A percentile compares a stretch with the other conserved stretches of the same genome.
phyloP scores from a whole-genome alignment of 2,113 vertebrate genomes.

The Ploceus nigricollis region DNA sequence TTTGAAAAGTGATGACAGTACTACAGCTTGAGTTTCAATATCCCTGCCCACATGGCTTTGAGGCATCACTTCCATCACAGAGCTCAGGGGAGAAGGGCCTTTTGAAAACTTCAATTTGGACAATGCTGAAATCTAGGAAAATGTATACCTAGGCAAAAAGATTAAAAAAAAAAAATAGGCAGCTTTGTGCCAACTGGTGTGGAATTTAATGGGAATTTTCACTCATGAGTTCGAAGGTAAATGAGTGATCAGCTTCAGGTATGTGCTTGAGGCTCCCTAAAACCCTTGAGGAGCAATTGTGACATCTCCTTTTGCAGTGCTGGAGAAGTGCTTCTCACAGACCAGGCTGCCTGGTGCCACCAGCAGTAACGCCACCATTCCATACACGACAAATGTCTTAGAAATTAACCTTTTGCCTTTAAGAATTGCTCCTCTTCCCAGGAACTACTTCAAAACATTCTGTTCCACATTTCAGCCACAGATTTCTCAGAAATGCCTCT shows the following conservation, averaged over 20 bases:
- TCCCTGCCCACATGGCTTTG: neutral
- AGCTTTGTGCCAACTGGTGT: neutral
- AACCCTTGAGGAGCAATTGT: neutral
- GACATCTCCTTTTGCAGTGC: neutral
- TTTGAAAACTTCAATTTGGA: neutral
- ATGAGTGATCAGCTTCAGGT: neutral
- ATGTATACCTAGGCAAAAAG: neutral
- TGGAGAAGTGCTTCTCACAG: neutral
- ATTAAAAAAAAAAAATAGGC: neutral
- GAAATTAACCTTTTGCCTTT: neutral
- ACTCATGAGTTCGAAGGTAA: neutral
- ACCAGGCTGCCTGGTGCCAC: neutral
- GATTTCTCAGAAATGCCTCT: constrained; percentile 15
- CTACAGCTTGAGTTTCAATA: neutral
- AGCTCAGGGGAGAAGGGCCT: neutral
- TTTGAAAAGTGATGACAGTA: neutral
- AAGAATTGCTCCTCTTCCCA: neutral
- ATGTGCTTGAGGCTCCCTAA: neutral
- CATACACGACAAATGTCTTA: neutral
- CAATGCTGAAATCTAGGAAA: neutral
- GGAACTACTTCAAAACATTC: neutral
- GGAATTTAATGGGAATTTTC: neutral
- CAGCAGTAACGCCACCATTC: neutral
- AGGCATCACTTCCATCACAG: neutral
- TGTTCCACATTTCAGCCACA: neutral